Evolutionary conservation across 2,797 vertebrate genomes (phyloP).

Genomic region (Steatocranus sp.): DNA sequence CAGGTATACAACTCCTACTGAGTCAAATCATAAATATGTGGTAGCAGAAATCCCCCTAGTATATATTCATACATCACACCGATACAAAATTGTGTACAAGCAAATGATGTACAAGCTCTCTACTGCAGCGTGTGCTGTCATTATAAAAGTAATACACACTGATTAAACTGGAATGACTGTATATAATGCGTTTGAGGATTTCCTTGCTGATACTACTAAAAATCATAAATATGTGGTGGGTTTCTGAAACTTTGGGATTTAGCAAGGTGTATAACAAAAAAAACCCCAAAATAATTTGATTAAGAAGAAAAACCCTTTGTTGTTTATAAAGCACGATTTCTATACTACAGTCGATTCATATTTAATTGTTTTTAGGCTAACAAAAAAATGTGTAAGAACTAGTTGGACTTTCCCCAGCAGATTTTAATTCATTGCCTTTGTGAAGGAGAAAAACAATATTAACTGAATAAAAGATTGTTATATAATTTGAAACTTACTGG

Average conservation of each 20-base stretch:
- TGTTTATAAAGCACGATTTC: rapidly evolving
- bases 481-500: neutral
- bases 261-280: neutral
- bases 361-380: neutral
- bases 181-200: neutral
- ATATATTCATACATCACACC: neutral
- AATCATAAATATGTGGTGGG: neutral
- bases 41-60: neutral
- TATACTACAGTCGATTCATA: neutral
- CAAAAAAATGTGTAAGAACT: neutral
- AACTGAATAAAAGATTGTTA: neutral
- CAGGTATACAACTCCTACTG: neutral
- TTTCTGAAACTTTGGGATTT: neutral
- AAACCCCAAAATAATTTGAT: rapidly evolving
- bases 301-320: neutral
- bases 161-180: neutral
- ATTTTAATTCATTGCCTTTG: neutral
- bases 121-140: neutral
- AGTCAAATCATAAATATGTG: neutral
- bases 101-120: neutral
- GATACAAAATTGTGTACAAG: neutral
- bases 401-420: neutral
- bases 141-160: neutral
- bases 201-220: neutral
- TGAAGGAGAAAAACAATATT: neutral